These are phyloP conservation scores for Hartigia nigra DNA, from an alignment of 2,888 invertebrate species.

Conservation along the genomic window DNA sequence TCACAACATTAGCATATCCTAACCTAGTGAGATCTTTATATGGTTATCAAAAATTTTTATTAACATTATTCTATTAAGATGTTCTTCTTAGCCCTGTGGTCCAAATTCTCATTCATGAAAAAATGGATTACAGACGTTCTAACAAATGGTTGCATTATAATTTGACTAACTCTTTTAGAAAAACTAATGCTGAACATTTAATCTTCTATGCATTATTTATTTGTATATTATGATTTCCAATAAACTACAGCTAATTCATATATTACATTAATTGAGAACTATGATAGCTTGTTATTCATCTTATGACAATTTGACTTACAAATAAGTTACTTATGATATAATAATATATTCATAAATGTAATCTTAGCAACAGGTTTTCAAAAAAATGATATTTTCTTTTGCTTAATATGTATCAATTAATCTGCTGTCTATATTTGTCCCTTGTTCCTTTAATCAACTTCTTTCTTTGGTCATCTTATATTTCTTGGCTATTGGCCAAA, in stretches of 20 bases:
- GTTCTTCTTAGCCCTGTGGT: neutral
- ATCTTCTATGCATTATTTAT: neutral
- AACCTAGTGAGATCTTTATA: conserved; percentile 2
- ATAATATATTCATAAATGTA: neutral
- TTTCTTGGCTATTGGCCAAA: neutral
- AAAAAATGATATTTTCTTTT: neutral
- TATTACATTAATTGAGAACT: neutral
- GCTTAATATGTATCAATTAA: neutral
- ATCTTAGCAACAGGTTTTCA: neutral
- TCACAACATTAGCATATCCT: neutral
- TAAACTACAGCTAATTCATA: neutral
- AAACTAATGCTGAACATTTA: neutral
- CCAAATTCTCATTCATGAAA: neutral
- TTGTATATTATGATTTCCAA: neutral
- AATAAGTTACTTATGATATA: neutral
- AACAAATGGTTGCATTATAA: neutral
- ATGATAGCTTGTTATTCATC: neutral
- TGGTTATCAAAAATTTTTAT: neutral
- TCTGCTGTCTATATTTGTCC: neutral
- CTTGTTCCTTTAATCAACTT: neutral
- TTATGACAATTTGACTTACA: neutral
- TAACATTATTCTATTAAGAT: neutral
- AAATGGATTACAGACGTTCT: neutral
- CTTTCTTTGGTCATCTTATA: neutral
- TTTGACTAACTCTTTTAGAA: neutral